Percentiles rank a stretch among this genome's conserved stretches.
Evolutionary conservation across 2,888 invertebrate species (phyloP).

Genomic region (Acanthosepion lycidas): DNA sequence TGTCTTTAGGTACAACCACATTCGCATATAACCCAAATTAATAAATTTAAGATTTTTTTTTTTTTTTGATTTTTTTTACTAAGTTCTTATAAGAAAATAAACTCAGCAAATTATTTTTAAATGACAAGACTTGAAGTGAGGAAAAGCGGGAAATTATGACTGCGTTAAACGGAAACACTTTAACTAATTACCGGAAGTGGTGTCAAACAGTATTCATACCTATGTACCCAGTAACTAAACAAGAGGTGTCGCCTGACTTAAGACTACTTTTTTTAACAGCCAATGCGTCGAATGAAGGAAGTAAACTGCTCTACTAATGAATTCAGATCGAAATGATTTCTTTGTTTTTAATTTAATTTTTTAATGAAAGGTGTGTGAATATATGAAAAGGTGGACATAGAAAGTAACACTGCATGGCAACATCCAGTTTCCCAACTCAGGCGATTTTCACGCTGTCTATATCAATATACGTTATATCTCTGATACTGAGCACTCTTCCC

Average conservation of each 20-base stretch:
- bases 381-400: no score
- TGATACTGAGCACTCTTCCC: no score
- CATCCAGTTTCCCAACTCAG: no score
- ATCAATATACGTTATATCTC: no score
- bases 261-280: neutral
- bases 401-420: no score
- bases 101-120: neutral
- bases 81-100: neutral
- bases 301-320: neutral
- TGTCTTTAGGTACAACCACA: no score
- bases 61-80: no score
- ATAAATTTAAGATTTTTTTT: no score
- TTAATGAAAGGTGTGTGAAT: no score
- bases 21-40: no score
- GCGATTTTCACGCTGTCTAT: no score
- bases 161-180: slow-evolving; percentile 33
- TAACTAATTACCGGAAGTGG: slow-evolving; percentile 13
- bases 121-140: neutral
- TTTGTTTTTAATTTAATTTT: no score
- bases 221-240: neutral
- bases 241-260: neutral
- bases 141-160: neutral
- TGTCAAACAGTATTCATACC: neutral
- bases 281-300: neutral
- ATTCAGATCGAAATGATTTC: neutral